Evolutionary conservation across 2,113 vertebrate genomes (phyloP).

Genomic region (Tapirus terrestris): DNA sequence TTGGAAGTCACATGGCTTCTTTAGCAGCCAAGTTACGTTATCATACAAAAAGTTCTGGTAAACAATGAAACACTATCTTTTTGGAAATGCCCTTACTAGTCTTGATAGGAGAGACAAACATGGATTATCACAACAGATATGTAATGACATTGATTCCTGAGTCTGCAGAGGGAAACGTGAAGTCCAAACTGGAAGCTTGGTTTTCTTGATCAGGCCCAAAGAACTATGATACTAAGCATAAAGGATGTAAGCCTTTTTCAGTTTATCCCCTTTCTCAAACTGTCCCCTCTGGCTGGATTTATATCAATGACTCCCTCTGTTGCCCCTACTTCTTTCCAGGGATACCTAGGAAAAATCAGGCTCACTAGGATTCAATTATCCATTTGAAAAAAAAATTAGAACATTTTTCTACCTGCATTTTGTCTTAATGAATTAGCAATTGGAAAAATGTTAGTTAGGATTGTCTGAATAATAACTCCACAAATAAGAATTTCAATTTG

Average conservation of each 20-base stretch:
- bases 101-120: background rate
- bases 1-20: background rate
- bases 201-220: background rate
- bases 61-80: background rate
- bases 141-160: background rate
- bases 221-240: background rate
- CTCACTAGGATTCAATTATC: background rate
- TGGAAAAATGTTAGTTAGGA: slow-evolving; percentile 23
- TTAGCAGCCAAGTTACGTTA: background rate
- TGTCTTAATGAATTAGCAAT: slow-evolving; percentile 41
- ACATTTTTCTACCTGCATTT: background rate
- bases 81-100: background rate
- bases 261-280: background rate
- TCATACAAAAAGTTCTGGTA: background rate
- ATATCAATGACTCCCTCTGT: background rate
- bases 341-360: background rate
- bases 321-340: background rate
- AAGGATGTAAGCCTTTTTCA: background rate
- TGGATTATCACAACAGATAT: background rate
- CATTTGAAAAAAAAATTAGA: slow-evolving; percentile 48
- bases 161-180: background rate
- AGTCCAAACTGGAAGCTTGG: background rate
- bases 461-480: background rate
- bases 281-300: background rate
- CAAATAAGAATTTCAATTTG: slow-evolving; percentile 47